Conservation (phyloP, 2,888 invertebrate genomes). For the Drosophila multiciliata region DNA sequence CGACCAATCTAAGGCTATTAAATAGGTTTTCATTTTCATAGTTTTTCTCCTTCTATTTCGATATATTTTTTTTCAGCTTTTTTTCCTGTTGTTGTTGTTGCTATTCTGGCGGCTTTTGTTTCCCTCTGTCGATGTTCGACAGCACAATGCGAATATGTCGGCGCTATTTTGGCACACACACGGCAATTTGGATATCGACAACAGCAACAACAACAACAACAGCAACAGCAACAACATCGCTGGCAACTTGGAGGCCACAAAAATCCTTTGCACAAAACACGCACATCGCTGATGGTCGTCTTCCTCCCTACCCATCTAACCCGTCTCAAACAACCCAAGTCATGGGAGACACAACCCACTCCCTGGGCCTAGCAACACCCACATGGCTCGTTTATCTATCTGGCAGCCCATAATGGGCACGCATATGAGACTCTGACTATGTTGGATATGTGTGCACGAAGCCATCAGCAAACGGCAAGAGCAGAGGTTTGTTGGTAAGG, state of each 20-base stretch:
- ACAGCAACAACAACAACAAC: constrained; percentile 12
- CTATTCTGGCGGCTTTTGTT: constrained; percentile 40
- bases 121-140: constrained; percentile 27
- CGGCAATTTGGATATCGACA: constrained; percentile 61
- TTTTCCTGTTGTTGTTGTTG: constrained; percentile 24
- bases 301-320: background rate
- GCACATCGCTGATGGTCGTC: constrained; percentile 46
- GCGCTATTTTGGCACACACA: constrained; percentile 56
- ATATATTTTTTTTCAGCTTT: constrained; percentile 6
- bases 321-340: background rate
- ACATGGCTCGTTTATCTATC: constrained; percentile 65
- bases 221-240: constrained; percentile 7
- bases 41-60: constrained; percentile 33
- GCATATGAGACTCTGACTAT: constrained; percentile 52
- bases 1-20: constrained; percentile 52
- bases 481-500: constrained; percentile 27
- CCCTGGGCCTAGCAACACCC: constrained; percentile 51
- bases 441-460: constrained; percentile 40
- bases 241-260: constrained; percentile 51
- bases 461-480: constrained; percentile 24
- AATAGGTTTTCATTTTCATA: constrained; percentile 63
- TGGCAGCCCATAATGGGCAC: constrained; percentile 63
- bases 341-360: constrained; percentile 20
- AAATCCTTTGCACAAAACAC: constrained; percentile 61
- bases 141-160: constrained; percentile 59